These are phyloP conservation scores for Mnemiopsis leidyi DNA, from an alignment of 37 sponge, comb jelly and placozoan species.

Conservation along the genomic window DNA sequence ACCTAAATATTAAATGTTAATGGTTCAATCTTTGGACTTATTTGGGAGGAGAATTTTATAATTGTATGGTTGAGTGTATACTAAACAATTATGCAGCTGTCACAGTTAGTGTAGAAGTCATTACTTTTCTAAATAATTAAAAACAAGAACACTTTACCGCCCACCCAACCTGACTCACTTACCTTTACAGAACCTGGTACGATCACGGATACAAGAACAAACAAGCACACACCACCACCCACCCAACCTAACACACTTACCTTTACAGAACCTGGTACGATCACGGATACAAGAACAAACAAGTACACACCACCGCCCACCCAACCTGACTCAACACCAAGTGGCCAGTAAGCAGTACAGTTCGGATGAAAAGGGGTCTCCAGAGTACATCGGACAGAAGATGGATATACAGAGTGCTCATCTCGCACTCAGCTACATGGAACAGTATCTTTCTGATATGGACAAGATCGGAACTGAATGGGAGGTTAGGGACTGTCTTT, in stretches of 20 bases:
- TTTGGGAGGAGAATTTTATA: too few relatives aligned
- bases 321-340: conserved; percentile 44
- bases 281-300: neutral
- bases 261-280: conserved; percentile 12
- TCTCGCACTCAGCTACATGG: conserved; percentile 36
- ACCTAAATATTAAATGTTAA: too few relatives aligned
- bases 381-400: conserved; percentile 18
- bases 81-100: too few relatives aligned
- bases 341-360: neutral
- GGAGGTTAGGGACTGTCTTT: too few relatives aligned
- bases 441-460: neutral
- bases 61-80: too few relatives aligned
- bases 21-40: too few relatives aligned
- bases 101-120: too few relatives aligned
- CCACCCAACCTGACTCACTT: too few relatives aligned
- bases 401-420: conserved; percentile 27
- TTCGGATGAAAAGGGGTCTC: conserved; percentile 5
- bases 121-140: too few relatives aligned
- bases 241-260: neutral
- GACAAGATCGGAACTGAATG: conserved; percentile 30
- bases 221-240: neutral
- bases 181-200: conserved; percentile 14
- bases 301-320: neutral
- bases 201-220: neutral
- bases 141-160: too few relatives aligned